Evolutionary conservation across 2,888 invertebrate species (phyloP).

Genomic region (Chrysomela aeneicollis): DNA sequence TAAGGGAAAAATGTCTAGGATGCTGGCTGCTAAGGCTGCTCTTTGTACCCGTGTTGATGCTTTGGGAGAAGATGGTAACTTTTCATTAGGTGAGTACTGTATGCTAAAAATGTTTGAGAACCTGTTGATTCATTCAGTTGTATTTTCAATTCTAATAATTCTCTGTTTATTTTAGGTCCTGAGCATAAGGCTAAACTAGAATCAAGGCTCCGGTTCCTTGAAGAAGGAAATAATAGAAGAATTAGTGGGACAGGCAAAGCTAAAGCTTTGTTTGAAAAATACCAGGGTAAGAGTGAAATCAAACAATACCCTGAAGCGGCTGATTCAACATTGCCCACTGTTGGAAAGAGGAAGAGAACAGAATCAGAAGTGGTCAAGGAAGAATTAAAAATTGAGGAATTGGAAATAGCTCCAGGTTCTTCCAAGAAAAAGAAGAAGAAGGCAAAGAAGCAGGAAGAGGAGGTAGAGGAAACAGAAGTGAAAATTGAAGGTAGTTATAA

Average conservation of each 20-base stretch:
- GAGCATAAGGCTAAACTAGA: conserved; percentile 92
- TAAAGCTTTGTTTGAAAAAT: conserved; percentile 91
- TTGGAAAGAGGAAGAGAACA: conserved; percentile 68
- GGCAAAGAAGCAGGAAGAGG: conserved; percentile 20
- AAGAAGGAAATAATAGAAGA: conserved; percentile 83
- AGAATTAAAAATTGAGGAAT: conserved; percentile 44
- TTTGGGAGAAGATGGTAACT: conserved; percentile 86
- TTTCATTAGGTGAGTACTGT: conserved; percentile 73
- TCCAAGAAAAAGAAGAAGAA: conserved; percentile 38
- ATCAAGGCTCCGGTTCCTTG: conserved; percentile 77
- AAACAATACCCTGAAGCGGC: conserved; percentile 76
- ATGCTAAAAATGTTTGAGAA: too few species aligned
- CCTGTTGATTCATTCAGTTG: too few species aligned
- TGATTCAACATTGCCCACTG: conserved; percentile 80
- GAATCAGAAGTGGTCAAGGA: conserved; percentile 57
- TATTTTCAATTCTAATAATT: too few species aligned
- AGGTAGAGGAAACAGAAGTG: conserved; percentile 46
- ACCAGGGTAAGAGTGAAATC: conserved; percentile 86
- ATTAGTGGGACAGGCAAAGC: conserved; percentile 91
- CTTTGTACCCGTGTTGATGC: conserved; percentile 95
- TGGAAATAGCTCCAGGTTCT: conserved; percentile 13
- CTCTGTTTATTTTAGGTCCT: too few species aligned
- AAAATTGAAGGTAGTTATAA: conserved; percentile 33
- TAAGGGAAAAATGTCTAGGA: conserved; percentile 94
- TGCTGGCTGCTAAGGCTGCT: conserved; percentile 96